These are phyloP conservation scores for Entomobrya proxima DNA, from an alignment of 2,888 invertebrate species.

Conservation along the genomic window DNA sequence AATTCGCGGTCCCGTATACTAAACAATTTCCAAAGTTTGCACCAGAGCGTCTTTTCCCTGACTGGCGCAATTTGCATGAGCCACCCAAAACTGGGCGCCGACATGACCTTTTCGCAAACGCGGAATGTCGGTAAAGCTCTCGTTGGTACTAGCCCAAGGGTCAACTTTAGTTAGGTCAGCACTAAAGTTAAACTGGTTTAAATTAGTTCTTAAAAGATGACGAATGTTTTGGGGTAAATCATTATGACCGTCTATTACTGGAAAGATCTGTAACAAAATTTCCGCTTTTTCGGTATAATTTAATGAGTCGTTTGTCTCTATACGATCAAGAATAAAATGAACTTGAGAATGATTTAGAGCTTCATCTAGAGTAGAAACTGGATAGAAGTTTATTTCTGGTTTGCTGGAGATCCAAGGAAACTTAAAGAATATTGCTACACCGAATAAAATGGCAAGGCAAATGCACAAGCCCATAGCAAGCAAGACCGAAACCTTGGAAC, in stretches of 20 bases:
- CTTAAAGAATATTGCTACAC: too few species aligned
- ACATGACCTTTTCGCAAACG: conserved; percentile 77
- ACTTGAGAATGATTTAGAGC: too few species aligned
- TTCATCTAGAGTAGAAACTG: too few species aligned
- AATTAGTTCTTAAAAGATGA: conserved; percentile 75
- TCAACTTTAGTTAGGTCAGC: conserved; percentile 74
- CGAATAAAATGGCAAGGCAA: too few species aligned
- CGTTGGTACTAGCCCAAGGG: conserved; percentile 73
- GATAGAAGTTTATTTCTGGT: too few species aligned
- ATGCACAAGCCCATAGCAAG: too few species aligned
- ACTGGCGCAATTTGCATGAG: conserved; percentile 82
- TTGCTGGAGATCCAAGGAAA: too few species aligned
- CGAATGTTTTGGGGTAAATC: conserved; percentile 76
- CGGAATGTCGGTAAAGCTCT: conserved; percentile 77
- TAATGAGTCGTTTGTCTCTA: too few species aligned
- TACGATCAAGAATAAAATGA: too few species aligned
- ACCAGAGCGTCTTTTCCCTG: conserved; percentile 83
- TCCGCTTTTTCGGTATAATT: background rate
- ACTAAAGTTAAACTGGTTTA: conserved; percentile 75
- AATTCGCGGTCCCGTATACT: too few species aligned
- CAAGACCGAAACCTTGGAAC: too few species aligned
- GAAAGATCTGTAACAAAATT: background rate
- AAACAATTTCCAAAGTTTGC: too few species aligned
- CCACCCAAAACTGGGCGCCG: conserved; percentile 83
- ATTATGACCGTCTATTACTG: conserved; percentile 75